phyloP scores from a whole-genome alignment of 1,140 invertebrate genomes.

The Eumaeus atala region DNA sequence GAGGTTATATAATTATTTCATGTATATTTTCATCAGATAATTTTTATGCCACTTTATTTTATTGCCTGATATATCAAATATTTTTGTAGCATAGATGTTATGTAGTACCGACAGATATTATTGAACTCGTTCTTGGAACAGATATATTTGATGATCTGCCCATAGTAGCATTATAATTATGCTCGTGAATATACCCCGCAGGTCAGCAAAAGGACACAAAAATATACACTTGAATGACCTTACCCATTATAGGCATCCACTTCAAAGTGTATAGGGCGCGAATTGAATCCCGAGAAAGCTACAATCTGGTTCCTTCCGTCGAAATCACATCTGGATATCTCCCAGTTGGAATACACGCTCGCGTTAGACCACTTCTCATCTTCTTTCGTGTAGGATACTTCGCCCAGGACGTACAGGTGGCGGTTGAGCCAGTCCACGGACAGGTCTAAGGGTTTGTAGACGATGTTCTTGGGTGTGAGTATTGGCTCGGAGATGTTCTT shows the following conservation, averaged over 20 bases:
- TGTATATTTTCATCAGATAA: no score
- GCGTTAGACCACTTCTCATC: conserved; percentile 34
- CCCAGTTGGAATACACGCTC: conserved; percentile 73
- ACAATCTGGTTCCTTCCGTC: conserved; percentile 80
- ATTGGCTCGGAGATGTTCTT: conserved; percentile 68
- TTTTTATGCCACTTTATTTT: no score
- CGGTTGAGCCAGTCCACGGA: conserved; percentile 92
- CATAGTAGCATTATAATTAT: no score
- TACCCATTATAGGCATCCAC: conserved; percentile 94
- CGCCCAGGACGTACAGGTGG: conserved; percentile 85
- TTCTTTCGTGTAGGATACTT: conserved; percentile 74
- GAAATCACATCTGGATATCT: conserved; percentile 84
- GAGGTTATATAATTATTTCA: no score
- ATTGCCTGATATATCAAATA: no score
- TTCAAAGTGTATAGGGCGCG: conserved; percentile 84
- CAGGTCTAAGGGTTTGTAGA: conserved; percentile 78
- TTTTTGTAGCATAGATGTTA: no score
- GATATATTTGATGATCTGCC: no score
- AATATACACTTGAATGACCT: conserved; percentile 29
- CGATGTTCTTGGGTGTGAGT: conserved; percentile 74
- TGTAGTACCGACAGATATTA: no score
- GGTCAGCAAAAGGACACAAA: neutral
- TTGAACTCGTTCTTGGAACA: no score
- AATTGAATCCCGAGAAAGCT: conserved; percentile 79
- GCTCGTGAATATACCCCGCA: no score